Conservation (phyloP, 2,113 vertebrate species). For the Phylloscopus whistleri region DNA sequence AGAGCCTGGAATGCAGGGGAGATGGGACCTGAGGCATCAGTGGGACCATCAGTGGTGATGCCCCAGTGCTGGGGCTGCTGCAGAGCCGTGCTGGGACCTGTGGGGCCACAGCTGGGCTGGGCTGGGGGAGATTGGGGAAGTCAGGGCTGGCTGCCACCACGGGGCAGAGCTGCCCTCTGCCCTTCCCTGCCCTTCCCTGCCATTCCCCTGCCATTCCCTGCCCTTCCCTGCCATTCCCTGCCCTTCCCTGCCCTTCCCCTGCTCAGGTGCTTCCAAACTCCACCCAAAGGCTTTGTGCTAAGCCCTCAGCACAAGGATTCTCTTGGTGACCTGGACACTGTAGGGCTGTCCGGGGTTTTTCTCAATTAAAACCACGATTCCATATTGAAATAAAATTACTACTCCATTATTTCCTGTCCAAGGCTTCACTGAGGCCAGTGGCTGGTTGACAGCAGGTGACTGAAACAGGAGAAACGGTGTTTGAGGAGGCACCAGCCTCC, state of each 20-base stretch:
- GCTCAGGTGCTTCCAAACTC: no score
- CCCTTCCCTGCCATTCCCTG: no score
- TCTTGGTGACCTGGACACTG: neutral
- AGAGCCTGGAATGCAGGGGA: no score
- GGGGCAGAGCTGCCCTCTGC: neutral
- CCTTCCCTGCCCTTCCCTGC: neutral
- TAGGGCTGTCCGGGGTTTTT: rapidly evolving
- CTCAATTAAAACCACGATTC: neutral
- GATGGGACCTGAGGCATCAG: rapidly evolving
- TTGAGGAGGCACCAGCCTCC: rapidly evolving
- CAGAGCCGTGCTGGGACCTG: neutral
- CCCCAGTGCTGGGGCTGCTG: neutral
- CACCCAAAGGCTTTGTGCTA: neutral
- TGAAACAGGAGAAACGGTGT: rapidly evolving
- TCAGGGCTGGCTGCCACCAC: no score
- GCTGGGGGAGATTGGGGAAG: rapidly evolving
- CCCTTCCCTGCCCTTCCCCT: no score
- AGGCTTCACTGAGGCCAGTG: rapidly evolving
- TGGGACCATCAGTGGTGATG: no score
- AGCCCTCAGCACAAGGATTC: neutral
- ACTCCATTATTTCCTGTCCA: neutral
- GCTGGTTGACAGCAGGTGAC: neutral
- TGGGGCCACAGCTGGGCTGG: rapidly evolving
- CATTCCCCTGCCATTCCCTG: no score
- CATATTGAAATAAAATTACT: neutral